Base-by-base conservation (phyloP, 2,888 invertebrate species). In the Temnothorax ravouxi region DNA sequence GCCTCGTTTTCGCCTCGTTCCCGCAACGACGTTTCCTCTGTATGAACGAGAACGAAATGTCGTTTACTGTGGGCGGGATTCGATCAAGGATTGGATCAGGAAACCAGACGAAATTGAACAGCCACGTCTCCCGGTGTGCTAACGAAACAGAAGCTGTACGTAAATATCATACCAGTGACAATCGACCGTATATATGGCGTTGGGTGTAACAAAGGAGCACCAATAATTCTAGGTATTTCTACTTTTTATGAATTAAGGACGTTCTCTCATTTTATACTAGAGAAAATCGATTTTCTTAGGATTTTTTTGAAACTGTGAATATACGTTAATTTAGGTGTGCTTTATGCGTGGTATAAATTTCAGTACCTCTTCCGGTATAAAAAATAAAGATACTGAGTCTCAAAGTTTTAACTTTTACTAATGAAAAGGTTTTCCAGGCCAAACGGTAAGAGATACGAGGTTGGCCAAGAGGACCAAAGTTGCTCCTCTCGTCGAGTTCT, bases 31-130 rank as follows among this genome's bases (percentile, higher is more conserved):
- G 62, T 86, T 52, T 64, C 44, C 56, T 74, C 52, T 34, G 38
- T 72, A 11, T n/a, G 52, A 71, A 66, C 62, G 85, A 76, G 83
- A 90, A 85, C 64, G 86, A 89, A 88, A 88, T 88, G 84, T 83
- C 83, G 74, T 64, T 77, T 56, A n/a, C 52, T 66, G 79, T 85
- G 85, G 86, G 88, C 86, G 88, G 85, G 72, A 80, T 83, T 90
- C 89, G 87, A 89, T 88, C 84, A 84, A 62, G 79, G 87, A 47
- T 80, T 79, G 52, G n/a, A 81, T 34, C 89, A 88, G 89, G 89
- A 89, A 89, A 80, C 79, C 77, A 61, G 47, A 13, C 84, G 75
- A 88, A 84, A 90, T 90, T 86, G 89, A 80, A 88, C 81, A 59
- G 79, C 64, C 50, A 29, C 52, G 44, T 50, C 67, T 64, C 74